Conservation (phyloP, 1,140 invertebrate species). For the Pygmarrhopalites habei region DNA sequence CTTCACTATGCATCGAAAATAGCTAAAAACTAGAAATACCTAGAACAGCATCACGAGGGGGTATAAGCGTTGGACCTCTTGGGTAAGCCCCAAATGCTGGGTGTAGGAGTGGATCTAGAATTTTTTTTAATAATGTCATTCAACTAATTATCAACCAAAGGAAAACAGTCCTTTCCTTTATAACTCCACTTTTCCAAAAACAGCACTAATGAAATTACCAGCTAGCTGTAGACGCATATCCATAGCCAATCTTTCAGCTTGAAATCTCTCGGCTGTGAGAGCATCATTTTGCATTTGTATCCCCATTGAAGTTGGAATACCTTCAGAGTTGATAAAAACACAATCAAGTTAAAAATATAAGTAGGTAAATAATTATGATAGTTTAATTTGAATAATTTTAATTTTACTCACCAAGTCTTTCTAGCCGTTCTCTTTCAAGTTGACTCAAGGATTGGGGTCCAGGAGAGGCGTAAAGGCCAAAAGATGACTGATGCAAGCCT, state of each 20-base stretch:
- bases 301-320: constrained; percentile 39
- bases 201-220: no score
- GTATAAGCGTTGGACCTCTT: constrained; percentile 51
- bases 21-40: no score
- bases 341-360: background rate
- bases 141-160: no score
- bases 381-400: background rate
- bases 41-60: constrained; percentile 45
- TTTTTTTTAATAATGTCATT: no score
- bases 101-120: constrained; percentile 40
- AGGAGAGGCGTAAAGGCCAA: constrained; percentile 43
- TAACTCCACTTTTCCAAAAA: no score
- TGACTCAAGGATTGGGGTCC: constrained; percentile 57
- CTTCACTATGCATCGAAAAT: no score
- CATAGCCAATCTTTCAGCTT: constrained; percentile 61
- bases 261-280: constrained; percentile 45
- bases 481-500: constrained; percentile 40
- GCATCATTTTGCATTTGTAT: constrained; percentile 30
- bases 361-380: background rate
- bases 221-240: constrained; percentile 56
- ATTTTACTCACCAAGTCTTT: constrained; percentile 58
- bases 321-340: constrained; percentile 16
- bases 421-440: constrained; percentile 77
- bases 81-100: constrained; percentile 54
- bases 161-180: no score